phyloP scores from a whole-genome alignment of 2,888 invertebrate genomes.

The Exephanes ischioxanthus region DNA sequence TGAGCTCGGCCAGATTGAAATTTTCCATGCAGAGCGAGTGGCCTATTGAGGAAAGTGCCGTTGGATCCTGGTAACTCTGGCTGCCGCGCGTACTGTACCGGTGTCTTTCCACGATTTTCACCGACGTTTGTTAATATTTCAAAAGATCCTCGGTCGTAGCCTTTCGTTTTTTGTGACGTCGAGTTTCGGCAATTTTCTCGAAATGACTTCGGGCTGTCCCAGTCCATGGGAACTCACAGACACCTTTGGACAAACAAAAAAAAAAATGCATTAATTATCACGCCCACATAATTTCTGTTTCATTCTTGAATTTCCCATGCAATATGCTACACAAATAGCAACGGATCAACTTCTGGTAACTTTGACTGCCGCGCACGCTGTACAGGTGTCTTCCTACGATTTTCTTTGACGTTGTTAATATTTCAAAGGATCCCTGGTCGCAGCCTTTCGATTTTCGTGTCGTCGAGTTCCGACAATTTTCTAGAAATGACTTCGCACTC shows the following conservation, averaged over 20 bases:
- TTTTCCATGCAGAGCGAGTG: slow-evolving; percentile 80
- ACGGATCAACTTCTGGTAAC: slow-evolving; percentile 22
- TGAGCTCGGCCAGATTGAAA: slow-evolving; percentile 82
- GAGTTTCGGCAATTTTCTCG: slow-evolving; percentile 29
- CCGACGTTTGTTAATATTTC: slow-evolving; percentile 64
- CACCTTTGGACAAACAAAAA: not conserved
- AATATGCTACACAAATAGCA: slow-evolving; percentile 66
- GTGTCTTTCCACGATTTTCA: slow-evolving; percentile 46
- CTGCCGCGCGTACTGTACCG: slow-evolving; percentile 10
- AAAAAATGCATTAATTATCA: not conserved
- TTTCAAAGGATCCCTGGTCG: slow-evolving; percentile 61
- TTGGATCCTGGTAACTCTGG: slow-evolving; percentile 37
- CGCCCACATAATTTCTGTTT: too few species aligned
- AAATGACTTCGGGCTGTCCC: not conserved
- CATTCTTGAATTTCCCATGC: slow-evolving; percentile 80
- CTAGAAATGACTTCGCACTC: not conserved
- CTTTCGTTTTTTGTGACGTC: slow-evolving; percentile 51
- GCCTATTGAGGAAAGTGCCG: slow-evolving; percentile 66
- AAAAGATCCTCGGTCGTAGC: slow-evolving; percentile 53
- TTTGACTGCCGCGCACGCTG: slow-evolving; percentile 11
- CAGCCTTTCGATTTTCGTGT: slow-evolving; percentile 54
- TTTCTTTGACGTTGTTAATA: slow-evolving; percentile 59
- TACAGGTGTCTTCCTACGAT: slow-evolving; percentile 31
- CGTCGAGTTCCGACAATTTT: slow-evolving; percentile 28
- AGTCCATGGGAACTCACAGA: not conserved